Evolutionary conservation across 2,113 vertebrate species (phyloP).

Genomic region (Aegotheles bennettii): DNA sequence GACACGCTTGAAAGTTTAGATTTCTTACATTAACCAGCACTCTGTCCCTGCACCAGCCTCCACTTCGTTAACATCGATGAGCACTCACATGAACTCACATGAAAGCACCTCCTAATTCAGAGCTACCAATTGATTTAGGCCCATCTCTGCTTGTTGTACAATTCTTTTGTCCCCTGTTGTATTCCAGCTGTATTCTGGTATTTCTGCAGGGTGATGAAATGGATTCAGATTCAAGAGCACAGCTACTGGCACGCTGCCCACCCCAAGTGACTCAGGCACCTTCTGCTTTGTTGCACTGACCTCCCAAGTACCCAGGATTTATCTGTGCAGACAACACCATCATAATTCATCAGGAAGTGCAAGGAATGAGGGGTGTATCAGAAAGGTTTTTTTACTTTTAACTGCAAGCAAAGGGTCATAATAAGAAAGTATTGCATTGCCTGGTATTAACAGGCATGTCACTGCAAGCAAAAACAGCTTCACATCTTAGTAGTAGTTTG

Average conservation of each 20-base stretch:
- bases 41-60: not conserved
- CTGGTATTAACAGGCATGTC: not conserved
- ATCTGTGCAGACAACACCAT: not conserved
- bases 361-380: not conserved
- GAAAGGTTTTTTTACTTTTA: not conserved
- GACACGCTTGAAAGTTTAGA: not conserved
- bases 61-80: rapidly evolving
- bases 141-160: not conserved
- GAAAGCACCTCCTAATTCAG: not conserved
- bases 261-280: not conserved
- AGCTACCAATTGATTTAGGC: not conserved
- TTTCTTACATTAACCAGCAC: not conserved
- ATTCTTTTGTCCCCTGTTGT: not conserved
- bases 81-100: not conserved
- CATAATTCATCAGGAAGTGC: not conserved
- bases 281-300: not conserved
- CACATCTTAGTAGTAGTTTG: not conserved
- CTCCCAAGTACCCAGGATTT: not conserved
- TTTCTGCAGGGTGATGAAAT: not conserved
- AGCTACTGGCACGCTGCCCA: not conserved
- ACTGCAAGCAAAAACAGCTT: slow-evolving; percentile 7
- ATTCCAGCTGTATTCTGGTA: not conserved
- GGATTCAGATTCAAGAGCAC: not conserved
- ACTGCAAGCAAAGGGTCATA: not conserved
- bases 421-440: not conserved